These are phyloP conservation scores for Melanotaenia maccullochi DNA, from an alignment of 2,797 vertebrate species.

Conservation along the genomic window DNA sequence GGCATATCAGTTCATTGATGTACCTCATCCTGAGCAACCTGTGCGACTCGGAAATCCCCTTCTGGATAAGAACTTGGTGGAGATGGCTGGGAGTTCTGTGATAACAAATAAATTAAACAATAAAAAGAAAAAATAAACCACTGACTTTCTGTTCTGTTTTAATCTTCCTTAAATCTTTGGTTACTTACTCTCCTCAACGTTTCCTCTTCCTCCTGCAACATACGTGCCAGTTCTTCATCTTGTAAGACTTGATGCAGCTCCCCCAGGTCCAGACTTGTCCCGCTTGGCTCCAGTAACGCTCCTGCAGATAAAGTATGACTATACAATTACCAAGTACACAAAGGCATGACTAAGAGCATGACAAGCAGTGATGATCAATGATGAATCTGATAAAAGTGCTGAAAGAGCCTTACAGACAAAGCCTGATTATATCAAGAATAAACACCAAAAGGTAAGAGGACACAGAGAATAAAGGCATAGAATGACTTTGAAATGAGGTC, in stretches of 20 bases:
- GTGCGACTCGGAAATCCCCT: conserved; percentile 82
- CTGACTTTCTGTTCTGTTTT: not conserved
- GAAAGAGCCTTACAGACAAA: conserved; percentile 9
- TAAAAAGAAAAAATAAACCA: not conserved
- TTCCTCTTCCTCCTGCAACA: conserved; percentile 82
- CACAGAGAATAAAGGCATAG: conserved; percentile 10
- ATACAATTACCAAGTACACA: conserved; percentile 1
- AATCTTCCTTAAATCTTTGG: not conserved
- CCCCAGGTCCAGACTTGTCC: conserved; percentile 69
- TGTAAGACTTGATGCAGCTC: conserved; percentile 79
- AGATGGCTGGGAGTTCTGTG: conserved; percentile 59
- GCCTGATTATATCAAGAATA: conserved; percentile 18
- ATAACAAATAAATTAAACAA: not conserved
- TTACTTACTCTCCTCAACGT: conserved; percentile 55
- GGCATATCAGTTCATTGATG: not conserved
- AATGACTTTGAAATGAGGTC: not conserved
- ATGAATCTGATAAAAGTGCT: conserved; percentile 10
- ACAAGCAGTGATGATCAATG: not conserved
- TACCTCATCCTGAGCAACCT: conserved; percentile 87
- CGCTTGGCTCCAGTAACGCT: conserved; percentile 22
- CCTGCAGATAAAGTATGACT: conserved; percentile 43
- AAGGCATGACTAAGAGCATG: not conserved
- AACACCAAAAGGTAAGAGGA: conserved; percentile 40
- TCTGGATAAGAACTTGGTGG: conserved; percentile 52
- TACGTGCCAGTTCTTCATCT: conserved; percentile 83